phyloP scores from a whole-genome alignment of 2,797 vertebrate species.

The Phoeniculus purpureus region DNA sequence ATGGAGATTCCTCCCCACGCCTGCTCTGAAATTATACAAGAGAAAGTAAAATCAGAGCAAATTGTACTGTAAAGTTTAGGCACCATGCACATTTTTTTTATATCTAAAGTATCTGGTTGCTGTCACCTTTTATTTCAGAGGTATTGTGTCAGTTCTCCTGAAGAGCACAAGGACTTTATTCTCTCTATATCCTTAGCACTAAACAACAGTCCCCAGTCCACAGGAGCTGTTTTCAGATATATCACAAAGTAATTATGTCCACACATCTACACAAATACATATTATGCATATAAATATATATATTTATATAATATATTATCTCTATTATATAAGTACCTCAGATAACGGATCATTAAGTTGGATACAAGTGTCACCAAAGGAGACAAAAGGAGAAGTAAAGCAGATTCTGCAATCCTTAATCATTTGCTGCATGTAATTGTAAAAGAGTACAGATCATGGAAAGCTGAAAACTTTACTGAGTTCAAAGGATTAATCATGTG shows the following conservation, averaged over 20 bases:
- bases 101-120: background rate
- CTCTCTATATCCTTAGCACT: background rate
- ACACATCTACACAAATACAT: background rate
- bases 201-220: background rate
- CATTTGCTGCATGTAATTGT: background rate
- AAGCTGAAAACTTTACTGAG: background rate
- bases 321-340: background rate
- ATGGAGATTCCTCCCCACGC: background rate
- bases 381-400: background rate
- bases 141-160: background rate
- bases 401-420: background rate
- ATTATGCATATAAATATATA: background rate
- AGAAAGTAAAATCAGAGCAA: background rate
- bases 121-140: conserved; percentile 16
- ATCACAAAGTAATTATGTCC: background rate
- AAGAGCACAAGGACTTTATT: background rate
- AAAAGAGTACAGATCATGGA: background rate
- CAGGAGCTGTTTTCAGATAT: background rate
- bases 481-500: background rate
- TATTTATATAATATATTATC: too few relatives aligned
- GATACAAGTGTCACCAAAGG: background rate
- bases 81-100: conserved; percentile 4
- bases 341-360: background rate
- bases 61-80: background rate
- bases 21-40: background rate